Conservation (phyloP, 2,113 vertebrate genomes). For the Pangasianodon hypophthalmus region DNA sequence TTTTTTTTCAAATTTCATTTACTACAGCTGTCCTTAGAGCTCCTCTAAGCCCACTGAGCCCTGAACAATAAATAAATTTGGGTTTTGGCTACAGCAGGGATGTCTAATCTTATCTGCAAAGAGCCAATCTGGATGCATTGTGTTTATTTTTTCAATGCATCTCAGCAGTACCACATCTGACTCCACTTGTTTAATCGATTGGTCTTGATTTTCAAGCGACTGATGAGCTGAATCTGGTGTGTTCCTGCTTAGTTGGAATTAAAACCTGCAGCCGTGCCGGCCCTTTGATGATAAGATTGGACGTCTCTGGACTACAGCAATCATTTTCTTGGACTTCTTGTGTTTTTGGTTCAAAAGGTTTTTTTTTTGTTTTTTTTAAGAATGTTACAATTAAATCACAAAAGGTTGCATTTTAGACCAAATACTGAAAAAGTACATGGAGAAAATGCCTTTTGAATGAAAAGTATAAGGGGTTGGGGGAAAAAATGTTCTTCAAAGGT, state of each 20-base stretch:
- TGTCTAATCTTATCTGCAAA: conserved; percentile 11
- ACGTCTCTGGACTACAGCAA: background rate
- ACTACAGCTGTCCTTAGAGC: conserved; percentile 3
- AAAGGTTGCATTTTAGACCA: background rate
- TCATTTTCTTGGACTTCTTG: background rate
- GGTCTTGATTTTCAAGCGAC: conserved; percentile 5
- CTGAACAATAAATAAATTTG: background rate
- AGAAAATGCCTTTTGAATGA: background rate
- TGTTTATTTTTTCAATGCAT: background rate
- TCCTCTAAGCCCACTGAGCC: too few relatives aligned
- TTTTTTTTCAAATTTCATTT: background rate
- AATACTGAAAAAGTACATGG: background rate
- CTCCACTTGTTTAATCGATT: conserved; percentile 1
- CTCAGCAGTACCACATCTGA: conserved; percentile 2
- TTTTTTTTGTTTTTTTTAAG: background rate
- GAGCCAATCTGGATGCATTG: background rate
- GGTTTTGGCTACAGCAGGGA: background rate
- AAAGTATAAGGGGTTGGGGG: background rate
- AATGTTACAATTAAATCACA: background rate
- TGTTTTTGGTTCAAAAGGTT: background rate
- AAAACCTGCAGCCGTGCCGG: background rate
- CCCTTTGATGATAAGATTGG: conserved; percentile 10
- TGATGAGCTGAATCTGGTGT: background rate
- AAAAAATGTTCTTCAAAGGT: background rate
- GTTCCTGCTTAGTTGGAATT: background rate